Evolutionary conservation across 2,888 invertebrate genomes (phyloP).

Genomic region (Cyclophora punctaria): DNA sequence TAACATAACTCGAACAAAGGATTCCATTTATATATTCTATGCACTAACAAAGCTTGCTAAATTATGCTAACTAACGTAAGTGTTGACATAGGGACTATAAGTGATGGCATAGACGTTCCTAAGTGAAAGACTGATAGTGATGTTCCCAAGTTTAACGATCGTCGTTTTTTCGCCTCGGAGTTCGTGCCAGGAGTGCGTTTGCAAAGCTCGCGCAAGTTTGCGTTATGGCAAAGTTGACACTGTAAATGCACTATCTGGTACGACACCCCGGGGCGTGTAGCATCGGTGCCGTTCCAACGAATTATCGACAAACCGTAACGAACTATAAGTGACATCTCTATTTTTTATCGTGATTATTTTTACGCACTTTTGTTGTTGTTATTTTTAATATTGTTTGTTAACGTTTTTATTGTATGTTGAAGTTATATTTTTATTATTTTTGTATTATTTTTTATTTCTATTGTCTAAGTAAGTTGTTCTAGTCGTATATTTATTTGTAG

Average conservation of each 20-base stretch:
- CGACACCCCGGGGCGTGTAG: conserved; percentile 88
- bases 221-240: conserved; percentile 75
- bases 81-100: conserved; percentile 30
- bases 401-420: conserved; percentile 7
- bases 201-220: conserved; percentile 80
- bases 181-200: conserved; percentile 99
- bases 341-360: conserved; percentile 4
- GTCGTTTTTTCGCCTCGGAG: conserved; percentile 80
- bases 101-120: conserved; percentile 57
- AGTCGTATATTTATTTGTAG: conserved; percentile 18
- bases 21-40: conserved; percentile 19
- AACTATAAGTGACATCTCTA: conserved; percentile 42
- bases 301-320: conserved; percentile 37
- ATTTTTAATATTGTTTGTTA: conserved; percentile 9
- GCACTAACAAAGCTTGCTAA: conserved; percentile 21
- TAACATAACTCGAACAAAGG: conserved; percentile 2
- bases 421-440: conserved; percentile 5
- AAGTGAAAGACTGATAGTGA: conserved; percentile 31
- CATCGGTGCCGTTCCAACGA: conserved; percentile 56
- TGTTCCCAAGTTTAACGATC: conserved; percentile 47
- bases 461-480: conserved; percentile 16
- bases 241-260: conserved; percentile 99
- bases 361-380: conserved; percentile 1
- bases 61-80: conserved; percentile 16
- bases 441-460: conserved; percentile 12